Base-by-base conservation (phyloP, 2,888 invertebrate species). In the Stictocephala bisonia region DNA sequence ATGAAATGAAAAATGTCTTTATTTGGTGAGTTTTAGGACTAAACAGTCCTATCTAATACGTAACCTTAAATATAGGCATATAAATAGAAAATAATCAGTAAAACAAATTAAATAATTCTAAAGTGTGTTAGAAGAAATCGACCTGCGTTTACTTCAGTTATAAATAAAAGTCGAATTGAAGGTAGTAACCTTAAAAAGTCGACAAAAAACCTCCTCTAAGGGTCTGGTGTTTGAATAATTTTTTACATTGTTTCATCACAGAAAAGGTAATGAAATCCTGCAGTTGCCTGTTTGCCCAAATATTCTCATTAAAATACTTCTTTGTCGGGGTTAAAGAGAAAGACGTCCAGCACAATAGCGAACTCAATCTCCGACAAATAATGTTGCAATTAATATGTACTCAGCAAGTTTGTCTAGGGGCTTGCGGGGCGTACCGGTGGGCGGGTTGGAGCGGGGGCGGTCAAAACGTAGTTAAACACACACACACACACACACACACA, bases 281-380 rank as follows among this genome's bases (percentile, higher is more conserved):
- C 40, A 3, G 24, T n/a, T n/a, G 44, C 9, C 15, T 64, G 44
- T 60, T 60, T 64, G 64, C 64, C 22, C 18, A 15, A 64, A 41
- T 9, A 40, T 41, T 64, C 64, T 64, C 24, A 26, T 64, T 64
- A 64, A 44, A 64, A 40, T 40, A 60, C 27, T 64, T 64, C 64
- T 64, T 64, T 64, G 64, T 64, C 22, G 44, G 7, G 15, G 22
- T n/a, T 26, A 3, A 27, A 15, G 64, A 41, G 44, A 64, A 35
- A 29, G 35, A 9, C 60, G 27, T 29, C 9, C 1, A 26, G 44
- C 64, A 64, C 64, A 64, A 64, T 64, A 64, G 64, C 13, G 26
- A 44, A 27, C 64, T n/a, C 60, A 64, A 64, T 64, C 64, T 64
- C 44, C 64, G 64, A 64, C 64, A 64, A 64, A 64, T 64, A 64